Percentiles rank a stretch among this genome's conserved stretches.
Evolutionary conservation across 2,113 vertebrate genomes (phyloP).

Genomic region (Amazona guildingii): DNA sequence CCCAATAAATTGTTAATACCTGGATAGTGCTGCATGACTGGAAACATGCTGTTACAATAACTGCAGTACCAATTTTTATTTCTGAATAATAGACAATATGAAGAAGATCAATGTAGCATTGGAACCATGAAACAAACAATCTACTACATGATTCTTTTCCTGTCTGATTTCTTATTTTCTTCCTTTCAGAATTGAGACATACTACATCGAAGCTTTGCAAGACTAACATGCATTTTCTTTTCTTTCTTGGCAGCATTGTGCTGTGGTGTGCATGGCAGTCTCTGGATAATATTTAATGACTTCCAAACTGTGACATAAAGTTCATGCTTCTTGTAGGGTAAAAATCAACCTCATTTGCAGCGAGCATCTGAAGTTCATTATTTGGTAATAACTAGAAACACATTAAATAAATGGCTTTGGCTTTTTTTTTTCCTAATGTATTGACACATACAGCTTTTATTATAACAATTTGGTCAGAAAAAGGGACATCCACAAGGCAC

Average conservation of each 20-base stretch:
- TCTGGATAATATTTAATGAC: background rate
- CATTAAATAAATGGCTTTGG: background rate
- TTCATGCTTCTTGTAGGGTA: background rate
- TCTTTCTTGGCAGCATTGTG: background rate
- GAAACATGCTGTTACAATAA: slow-evolving; percentile 51
- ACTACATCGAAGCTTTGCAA: background rate
- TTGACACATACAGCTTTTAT: background rate
- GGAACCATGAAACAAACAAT: slow-evolving; percentile 48
- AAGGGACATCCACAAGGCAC: background rate
- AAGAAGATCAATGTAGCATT: slow-evolving; percentile 31
- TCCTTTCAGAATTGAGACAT: slow-evolving; percentile 22
- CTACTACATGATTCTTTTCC: background rate
- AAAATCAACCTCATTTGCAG: background rate
- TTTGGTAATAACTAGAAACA: background rate
- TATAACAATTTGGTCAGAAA: background rate
- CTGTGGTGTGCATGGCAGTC: background rate
- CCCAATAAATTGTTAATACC: slow-evolving; percentile 66
- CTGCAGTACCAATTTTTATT: slow-evolving; percentile 46
- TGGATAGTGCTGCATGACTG: slow-evolving; percentile 57
- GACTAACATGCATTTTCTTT: background rate
- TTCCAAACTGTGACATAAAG: background rate
- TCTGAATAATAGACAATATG: slow-evolving; percentile 35
- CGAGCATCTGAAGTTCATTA: background rate
- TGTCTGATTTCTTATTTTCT: slow-evolving; percentile 19
- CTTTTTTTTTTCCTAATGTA: background rate